phyloP scores from a whole-genome alignment of 1,140 invertebrate species.

The Drosophila albomicans region DNA sequence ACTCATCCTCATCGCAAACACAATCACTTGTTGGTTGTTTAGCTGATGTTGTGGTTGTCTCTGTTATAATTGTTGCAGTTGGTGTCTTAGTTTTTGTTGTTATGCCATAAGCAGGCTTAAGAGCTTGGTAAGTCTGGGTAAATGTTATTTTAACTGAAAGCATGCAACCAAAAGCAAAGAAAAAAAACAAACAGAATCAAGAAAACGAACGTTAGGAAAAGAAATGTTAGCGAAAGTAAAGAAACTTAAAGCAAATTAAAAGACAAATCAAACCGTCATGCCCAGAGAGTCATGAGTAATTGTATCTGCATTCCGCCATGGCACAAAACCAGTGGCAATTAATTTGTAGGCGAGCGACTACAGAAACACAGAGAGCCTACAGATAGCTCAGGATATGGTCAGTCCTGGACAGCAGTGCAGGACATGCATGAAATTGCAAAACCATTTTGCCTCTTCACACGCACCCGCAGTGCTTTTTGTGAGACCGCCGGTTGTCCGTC shows the following conservation, averaged over 20 bases:
- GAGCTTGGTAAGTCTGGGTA: slow-evolving; percentile 61
- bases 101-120: slow-evolving; percentile 54
- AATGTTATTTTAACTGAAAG: slow-evolving; percentile 76
- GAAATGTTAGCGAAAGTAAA: slow-evolving; percentile 19
- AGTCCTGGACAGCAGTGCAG: slow-evolving; percentile 19
- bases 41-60: slow-evolving; percentile 19
- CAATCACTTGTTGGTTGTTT: slow-evolving; percentile 61
- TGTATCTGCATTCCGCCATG: slow-evolving; percentile 44
- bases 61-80: slow-evolving; percentile 33
- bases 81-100: slow-evolving; percentile 25
- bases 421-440: slow-evolving; percentile 77
- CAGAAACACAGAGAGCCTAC: not conserved
- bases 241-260: slow-evolving; percentile 55
- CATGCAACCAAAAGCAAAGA: slow-evolving; percentile 58
- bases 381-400: not conserved
- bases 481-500: slow-evolving; percentile 2
- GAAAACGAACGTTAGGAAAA: slow-evolving; percentile 17
- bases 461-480: slow-evolving; percentile 31
- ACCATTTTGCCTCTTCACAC: slow-evolving; percentile 36
- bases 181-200: slow-evolving; percentile 2
- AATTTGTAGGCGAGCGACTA: slow-evolving; percentile 64
- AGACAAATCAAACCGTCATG: slow-evolving; percentile 47
- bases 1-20: slow-evolving; percentile 71
- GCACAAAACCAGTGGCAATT: slow-evolving; percentile 56
- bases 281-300: slow-evolving; percentile 49